Base-by-base conservation (phyloP, 64 coral and sea anemone genomes). In the Actinia tenebrosa region DNA sequence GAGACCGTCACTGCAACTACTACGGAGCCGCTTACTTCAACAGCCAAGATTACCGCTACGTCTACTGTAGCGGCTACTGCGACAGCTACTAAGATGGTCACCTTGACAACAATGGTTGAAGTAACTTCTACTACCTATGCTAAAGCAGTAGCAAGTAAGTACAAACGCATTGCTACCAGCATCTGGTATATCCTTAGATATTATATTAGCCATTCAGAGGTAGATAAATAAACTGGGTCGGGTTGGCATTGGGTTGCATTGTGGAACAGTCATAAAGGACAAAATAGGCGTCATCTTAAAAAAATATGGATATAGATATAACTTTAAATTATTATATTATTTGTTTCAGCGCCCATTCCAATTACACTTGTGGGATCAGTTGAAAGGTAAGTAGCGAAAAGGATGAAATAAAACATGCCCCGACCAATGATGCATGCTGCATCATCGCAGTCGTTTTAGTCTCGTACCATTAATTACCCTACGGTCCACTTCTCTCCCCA, bases 41-140 rank as follows among this genome's bases (percentile, higher is more conserved):
- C 89, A 20, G 77, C 71, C 80, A 18, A 80, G 16, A 79, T 64
- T 16, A 91, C 89, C 61, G 84, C 89, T 79, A 91, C 89, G 5
- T 20, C 53, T 61, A 86, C 83, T 4, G 77, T 83, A 25, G 78
- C 89, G 19, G 68, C 89, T 22, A 79, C 54, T 54, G 25, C 19
- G 23, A 85, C 89, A 7, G 78, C 64, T 64, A 85, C 89, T 17
- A 84, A 82, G 56, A 27, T 61, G 44, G 71, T 64, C 16, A 86
- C 89, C 16, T 66, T 54, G 53, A 89, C 87, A 64, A 89, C 77
- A 44, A 90, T 54, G 22, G 82, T 83, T n/a, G 84, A 47, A 52
- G 77, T 58, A 0, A 91, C 89, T 2, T 58, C 55, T 10, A 91
- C 89, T 22, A 26, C 75, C 10, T 85, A 82, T 63, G 75, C 89